phyloP scores from a whole-genome alignment of 2,797 vertebrate species.

The Arnoldichthys spilopterus region DNA sequence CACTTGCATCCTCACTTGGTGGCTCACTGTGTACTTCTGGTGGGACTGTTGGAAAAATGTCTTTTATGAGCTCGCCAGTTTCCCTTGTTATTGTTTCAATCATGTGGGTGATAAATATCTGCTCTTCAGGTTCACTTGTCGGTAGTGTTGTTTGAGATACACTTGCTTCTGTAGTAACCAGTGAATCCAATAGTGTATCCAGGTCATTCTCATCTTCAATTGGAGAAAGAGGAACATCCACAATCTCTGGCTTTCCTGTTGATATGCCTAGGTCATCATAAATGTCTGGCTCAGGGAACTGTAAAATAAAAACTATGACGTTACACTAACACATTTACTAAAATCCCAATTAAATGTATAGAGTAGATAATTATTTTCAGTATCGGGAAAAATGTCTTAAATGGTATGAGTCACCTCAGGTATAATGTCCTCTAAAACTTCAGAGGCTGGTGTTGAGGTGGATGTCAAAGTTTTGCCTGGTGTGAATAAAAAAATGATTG shows the following conservation, averaged over 20 bases:
- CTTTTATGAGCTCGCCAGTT: constrained; percentile 70
- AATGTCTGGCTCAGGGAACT: constrained; percentile 68
- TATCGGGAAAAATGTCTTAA: constrained; percentile 14
- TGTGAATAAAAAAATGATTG: constrained; percentile 26
- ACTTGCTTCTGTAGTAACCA: constrained; percentile 36
- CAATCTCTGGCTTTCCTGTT: constrained; percentile 51
- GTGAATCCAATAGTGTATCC: constrained; percentile 64
- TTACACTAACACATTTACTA: background rate
- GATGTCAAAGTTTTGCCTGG: constrained; percentile 60
- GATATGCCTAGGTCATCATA: constrained; percentile 67
- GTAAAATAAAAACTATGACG: constrained; percentile 29
- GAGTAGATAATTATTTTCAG: constrained; percentile 8
- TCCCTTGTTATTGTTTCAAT: constrained; percentile 69
- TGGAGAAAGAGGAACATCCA: constrained; percentile 55
- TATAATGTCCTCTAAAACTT: constrained; percentile 64
- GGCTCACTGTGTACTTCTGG: constrained; percentile 25
- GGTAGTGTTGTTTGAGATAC: constrained; percentile 24
- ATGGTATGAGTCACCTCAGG: constrained; percentile 67
- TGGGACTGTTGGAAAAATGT: constrained; percentile 59
- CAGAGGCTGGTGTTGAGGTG: constrained; percentile 61
- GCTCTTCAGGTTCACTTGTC: constrained; percentile 55
- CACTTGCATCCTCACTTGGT: constrained; percentile 18
- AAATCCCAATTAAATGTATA: too few species aligned
- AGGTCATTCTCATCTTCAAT: constrained; percentile 68
- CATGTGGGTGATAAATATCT: constrained; percentile 70